These are phyloP conservation scores for Furnarius figulus DNA, from an alignment of 2,113 vertebrate genomes.

Conservation along the genomic window DNA sequence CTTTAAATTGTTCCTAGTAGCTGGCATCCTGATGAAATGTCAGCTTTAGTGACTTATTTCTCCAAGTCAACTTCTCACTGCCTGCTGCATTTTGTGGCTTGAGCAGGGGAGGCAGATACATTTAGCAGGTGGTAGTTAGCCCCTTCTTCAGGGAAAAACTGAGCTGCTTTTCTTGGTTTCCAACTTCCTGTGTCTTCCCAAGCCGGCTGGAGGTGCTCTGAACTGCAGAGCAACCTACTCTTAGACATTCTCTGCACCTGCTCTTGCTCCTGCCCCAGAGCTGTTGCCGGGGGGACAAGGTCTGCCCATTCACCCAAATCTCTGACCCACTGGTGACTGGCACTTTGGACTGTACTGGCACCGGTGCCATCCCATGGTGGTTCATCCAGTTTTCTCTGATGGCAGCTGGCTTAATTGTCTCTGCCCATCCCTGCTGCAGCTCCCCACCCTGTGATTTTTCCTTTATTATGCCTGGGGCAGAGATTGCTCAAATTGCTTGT, in stretches of 20 bases:
- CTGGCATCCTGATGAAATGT: neutral
- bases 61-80: neutral
- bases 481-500: conserved; percentile 23
- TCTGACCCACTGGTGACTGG: neutral
- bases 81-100: neutral
- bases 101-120: neutral
- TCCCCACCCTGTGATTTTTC: neutral
- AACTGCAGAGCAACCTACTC: accelerated
- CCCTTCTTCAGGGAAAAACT: neutral
- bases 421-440: neutral
- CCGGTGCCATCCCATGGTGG: neutral
- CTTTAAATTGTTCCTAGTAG: neutral
- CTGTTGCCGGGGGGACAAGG: accelerated
- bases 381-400: neutral
- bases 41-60: neutral
- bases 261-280: neutral
- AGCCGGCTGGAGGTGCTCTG: neutral
- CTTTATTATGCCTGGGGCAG: conserved; percentile 25
- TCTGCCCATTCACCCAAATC: neutral
- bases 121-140: neutral
- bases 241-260: neutral
- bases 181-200: neutral
- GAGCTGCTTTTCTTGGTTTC: neutral
- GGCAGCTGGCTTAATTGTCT: neutral
- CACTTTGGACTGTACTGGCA: neutral